Percentiles rank a stretch among this genome's conserved stretches.
Conservation (phyloP, 1,140 invertebrate genomes). For the Drosophila pseudoananassae region DNA sequence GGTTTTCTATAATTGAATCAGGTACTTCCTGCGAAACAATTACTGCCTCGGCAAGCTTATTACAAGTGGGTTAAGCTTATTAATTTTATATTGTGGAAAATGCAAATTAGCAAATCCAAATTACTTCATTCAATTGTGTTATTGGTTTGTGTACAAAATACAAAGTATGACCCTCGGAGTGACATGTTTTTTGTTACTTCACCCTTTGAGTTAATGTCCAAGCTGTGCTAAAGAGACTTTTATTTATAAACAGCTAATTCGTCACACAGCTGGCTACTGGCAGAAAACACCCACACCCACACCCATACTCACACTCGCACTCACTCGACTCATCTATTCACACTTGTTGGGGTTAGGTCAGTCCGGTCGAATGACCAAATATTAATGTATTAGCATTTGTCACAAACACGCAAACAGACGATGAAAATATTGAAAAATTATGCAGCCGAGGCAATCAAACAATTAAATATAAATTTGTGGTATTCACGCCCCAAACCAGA, state of each 20-base stretch:
- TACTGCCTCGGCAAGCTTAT: conserved; percentile 16
- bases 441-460: conserved; percentile 65
- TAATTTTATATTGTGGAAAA: not conserved
- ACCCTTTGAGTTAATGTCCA: conserved; percentile 12
- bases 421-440: conserved; percentile 80
- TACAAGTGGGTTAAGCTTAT: conserved; percentile 13
- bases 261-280: conserved; percentile 66
- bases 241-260: conserved; percentile 68
- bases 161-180: not conserved
- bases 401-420: conserved; percentile 60
- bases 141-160: not conserved
- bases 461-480: conserved; percentile 81
- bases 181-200: too few species aligned
- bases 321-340: conserved; percentile 51
- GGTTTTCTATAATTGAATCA: conserved; percentile 42
- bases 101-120: not conserved
- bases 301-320: not conserved
- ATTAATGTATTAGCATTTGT: conserved; percentile 78
- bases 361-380: conserved; percentile 53
- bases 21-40: conserved; percentile 21
- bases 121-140: not conserved
- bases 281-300: conserved; percentile 46
- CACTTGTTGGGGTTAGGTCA: conserved; percentile 43
- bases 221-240: conserved; percentile 39
- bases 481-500: conserved; percentile 66